These are phyloP conservation scores for Leptopilina drosophilae DNA, from an alignment of 2,888 invertebrate genomes.

Conservation along the genomic window DNA sequence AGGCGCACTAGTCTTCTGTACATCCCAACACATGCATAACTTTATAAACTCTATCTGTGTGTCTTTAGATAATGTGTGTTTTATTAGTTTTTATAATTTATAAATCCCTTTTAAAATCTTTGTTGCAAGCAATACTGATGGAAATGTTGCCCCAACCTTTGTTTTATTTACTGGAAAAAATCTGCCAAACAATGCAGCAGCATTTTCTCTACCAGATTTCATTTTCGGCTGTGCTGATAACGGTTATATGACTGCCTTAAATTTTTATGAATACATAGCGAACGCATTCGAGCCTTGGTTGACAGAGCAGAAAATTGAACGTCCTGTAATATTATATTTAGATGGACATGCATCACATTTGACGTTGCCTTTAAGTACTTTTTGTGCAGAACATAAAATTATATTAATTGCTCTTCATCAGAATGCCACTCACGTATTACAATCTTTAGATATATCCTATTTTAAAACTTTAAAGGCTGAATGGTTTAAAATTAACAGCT, in stretches of 20 bases:
- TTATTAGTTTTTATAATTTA: too few species aligned
- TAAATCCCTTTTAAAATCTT: too few species aligned
- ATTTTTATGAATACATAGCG: neutral
- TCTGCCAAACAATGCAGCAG: too few species aligned
- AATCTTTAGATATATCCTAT: neutral
- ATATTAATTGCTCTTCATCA: neutral
- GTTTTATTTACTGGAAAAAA: neutral
- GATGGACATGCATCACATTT: neutral
- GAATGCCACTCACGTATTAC: neutral
- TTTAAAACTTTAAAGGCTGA: neutral
- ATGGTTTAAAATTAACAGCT: too few species aligned
- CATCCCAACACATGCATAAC: too few species aligned
- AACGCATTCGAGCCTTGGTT: neutral
- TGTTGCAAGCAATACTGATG: slow-evolving; percentile 6
- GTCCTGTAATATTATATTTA: neutral
- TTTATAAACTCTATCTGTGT: too few species aligned
- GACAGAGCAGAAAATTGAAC: neutral
- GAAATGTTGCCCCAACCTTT: neutral
- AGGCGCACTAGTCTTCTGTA: too few species aligned
- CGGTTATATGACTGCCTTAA: too few species aligned
- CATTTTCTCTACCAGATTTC: too few species aligned
- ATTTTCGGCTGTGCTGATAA: too few species aligned
- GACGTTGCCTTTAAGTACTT: neutral
- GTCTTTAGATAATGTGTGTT: too few species aligned
- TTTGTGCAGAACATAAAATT: neutral